Base-by-base conservation (phyloP, 2,888 invertebrate genomes). In the Cybosia mesomella region DNA sequence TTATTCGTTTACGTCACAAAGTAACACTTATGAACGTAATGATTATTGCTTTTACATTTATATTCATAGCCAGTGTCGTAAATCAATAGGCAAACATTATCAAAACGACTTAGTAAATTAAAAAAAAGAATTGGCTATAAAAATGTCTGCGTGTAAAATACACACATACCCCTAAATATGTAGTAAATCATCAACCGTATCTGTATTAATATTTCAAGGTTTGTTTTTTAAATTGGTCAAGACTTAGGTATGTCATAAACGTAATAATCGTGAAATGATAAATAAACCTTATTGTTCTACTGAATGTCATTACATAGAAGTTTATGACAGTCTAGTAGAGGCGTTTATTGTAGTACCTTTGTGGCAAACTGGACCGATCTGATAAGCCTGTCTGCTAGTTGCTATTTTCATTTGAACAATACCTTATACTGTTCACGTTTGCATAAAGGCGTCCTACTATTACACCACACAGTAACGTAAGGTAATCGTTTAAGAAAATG, bases 301-400 rank as follows among this genome's bases (percentile, higher is more conserved):
- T 59, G 70, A 36, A 55, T 66, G 18, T 11, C 28, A 58, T 62
- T 69, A 67, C 72, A 78, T 70, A 80, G 74, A 76, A 67, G 68
- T 68, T 57, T 36, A 59, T 55, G 63, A 43, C 65, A 66, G 67
- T 53, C 28, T 67, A 36, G 70, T 67, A 71, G 65, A 66, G 75
- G 75, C 75, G 76, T 43, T 43, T 67, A 75, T 73, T 77, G 74
- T 75, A 43, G n/a, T 72, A 73, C 72, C 76, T 80, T 73, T 77
- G 77, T 70, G 55, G 79, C 66, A 70, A 83, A 82, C 73, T 81
- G 58, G 84, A 80, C 76, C 82, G 70, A 85, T 84, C 84, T 72
- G 85, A 84, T 84, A 85, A 83, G 62, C 66, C 72, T 64, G 72
- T 73, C 74, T 58, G 60, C 64, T 71, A 59, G 67, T 72, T 74